Evolutionary conservation across 2,888 invertebrate genomes (phyloP).

Genomic region (Drepanosiphum platanoidis): DNA sequence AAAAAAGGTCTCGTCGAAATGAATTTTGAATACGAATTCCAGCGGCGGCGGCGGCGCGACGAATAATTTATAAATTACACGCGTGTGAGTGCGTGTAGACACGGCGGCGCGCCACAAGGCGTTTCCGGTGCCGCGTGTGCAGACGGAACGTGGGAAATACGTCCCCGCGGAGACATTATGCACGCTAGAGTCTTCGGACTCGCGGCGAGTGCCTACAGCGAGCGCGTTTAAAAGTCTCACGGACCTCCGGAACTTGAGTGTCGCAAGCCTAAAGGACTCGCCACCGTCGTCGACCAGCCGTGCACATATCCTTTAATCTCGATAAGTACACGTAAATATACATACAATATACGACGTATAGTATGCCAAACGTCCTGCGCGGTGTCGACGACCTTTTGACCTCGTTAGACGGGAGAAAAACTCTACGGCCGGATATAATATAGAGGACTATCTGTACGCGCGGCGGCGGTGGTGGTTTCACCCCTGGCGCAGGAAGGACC

Average conservation of each 20-base stretch:
- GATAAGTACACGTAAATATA: neutral
- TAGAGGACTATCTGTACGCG: neutral
- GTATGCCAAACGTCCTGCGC: neutral
- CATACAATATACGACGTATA: too few species aligned
- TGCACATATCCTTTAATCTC: conserved; percentile 5
- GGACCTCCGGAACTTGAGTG: neutral
- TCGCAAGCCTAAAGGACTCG: neutral
- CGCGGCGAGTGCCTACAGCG: too few species aligned
- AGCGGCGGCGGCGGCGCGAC: too few species aligned
- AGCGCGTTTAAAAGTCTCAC: neutral
- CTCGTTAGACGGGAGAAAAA: neutral
- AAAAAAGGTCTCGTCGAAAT: too few species aligned
- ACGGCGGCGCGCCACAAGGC: too few species aligned
- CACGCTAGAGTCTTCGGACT: neutral
- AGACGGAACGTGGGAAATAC: neutral
- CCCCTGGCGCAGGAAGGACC: too few species aligned
- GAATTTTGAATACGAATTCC: too few species aligned
- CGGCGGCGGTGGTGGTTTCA: neutral
- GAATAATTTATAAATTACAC: neutral
- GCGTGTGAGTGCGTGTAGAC: too few species aligned
- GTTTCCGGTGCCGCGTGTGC: neutral
- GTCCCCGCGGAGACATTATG: neutral
- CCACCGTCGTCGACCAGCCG: neutral
- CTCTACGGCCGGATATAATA: neutral
- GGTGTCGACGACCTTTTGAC: conserved; percentile 4